Evolutionary conservation across 2,113 vertebrate genomes (phyloP).

Genomic region (Eublepharis macularius): DNA sequence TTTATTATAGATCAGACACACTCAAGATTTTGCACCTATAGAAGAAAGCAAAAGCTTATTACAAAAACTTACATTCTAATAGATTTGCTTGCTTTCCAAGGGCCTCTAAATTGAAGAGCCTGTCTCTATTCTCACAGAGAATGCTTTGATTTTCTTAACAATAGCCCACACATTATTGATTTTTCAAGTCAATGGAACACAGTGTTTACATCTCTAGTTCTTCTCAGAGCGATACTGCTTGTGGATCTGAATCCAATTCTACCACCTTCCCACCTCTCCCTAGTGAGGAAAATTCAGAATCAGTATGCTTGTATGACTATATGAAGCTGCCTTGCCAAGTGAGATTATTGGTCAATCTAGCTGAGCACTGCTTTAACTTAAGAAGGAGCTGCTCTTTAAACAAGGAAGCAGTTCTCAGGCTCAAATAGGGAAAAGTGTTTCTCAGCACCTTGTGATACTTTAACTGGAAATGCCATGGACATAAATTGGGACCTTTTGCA

Average conservation of each 20-base stretch:
- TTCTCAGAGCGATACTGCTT: background rate
- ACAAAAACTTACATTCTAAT: background rate
- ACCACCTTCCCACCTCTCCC: too few species aligned
- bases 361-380: too few species aligned
- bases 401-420: too few species aligned
- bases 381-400: too few species aligned
- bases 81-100: background rate
- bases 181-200: background rate
- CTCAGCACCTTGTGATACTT: too few species aligned
- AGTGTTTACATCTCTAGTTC: background rate
- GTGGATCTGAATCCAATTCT: background rate
- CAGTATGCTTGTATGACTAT: background rate
- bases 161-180: background rate
- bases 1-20: background rate
- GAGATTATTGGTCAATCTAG: too few species aligned
- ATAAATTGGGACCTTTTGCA: too few species aligned
- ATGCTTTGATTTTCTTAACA: background rate
- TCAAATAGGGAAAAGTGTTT: too few species aligned
- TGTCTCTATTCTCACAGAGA: background rate
- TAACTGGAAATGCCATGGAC: too few species aligned
- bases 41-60: background rate
- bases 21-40: background rate
- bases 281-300: background rate
- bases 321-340: too few species aligned
- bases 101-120: background rate